Conservation (phyloP, 2,113 vertebrate species). For the Trogon surrucura region DNA sequence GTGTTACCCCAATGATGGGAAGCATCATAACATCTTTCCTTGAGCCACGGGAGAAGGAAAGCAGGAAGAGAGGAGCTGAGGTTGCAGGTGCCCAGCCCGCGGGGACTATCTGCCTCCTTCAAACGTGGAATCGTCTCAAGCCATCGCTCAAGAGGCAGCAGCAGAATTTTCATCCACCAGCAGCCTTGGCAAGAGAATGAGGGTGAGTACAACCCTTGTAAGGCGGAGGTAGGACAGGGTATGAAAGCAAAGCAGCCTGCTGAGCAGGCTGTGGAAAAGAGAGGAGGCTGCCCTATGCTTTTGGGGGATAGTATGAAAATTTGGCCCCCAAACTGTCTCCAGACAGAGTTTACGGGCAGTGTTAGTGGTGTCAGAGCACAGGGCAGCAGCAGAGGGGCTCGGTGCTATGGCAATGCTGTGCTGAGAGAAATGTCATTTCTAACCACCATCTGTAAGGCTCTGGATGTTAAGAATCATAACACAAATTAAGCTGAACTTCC, state of each 20-base stretch:
- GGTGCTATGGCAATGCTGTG: not conserved
- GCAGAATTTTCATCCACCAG: not conserved
- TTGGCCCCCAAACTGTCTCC: not conserved
- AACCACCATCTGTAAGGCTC: not conserved
- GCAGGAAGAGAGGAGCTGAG: not conserved
- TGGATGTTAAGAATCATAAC: not conserved
- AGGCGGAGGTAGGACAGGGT: not conserved
- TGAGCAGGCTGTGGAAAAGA: not conserved
- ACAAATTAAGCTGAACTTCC: not conserved
- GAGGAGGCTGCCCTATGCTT: not conserved
- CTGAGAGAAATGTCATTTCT: not conserved
- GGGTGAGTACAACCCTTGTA: not conserved
- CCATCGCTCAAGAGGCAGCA: not conserved
- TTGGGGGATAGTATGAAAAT: not conserved
- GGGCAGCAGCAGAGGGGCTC: not conserved
- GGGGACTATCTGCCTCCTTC: not conserved
- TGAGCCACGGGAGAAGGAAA: not conserved
- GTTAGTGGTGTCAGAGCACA: not conserved
- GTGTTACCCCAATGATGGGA: not conserved
- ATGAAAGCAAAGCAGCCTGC: not conserved
- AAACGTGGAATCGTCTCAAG: not conserved
- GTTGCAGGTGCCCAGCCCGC: not conserved
- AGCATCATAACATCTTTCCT: not conserved
- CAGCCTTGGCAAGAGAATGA: not conserved
- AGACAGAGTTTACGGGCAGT: not conserved